Conservation (phyloP, 2,113 vertebrate genomes). For the Nipponia nippon region DNA sequence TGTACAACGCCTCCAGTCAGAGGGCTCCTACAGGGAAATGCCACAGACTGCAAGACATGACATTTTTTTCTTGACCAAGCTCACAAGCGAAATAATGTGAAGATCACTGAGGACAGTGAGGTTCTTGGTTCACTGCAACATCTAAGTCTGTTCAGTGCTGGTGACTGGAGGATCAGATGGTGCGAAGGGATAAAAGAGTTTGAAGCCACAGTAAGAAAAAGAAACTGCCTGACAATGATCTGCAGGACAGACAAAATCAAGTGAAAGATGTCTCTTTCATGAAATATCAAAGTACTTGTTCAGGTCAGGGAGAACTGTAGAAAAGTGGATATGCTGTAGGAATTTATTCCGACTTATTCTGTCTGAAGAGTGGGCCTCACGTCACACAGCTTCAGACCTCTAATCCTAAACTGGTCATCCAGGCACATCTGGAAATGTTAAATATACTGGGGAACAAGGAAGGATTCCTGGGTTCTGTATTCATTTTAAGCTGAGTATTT, state of each 20-base stretch:
- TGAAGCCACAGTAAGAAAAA: neutral
- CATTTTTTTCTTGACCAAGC: neutral
- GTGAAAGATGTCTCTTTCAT: neutral
- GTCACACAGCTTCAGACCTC: neutral
- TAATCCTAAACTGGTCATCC: neutral
- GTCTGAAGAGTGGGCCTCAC: neutral
- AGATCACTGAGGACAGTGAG: neutral
- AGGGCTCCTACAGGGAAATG: neutral
- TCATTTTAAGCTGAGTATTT: constrained; percentile 21
- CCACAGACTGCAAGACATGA: neutral
- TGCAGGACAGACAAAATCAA: neutral
- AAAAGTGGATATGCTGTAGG: neutral
- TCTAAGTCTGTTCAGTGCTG: neutral
- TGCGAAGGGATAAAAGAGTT: neutral
- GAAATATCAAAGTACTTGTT: neutral
- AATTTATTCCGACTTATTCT: neutral
- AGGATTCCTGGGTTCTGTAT: constrained; percentile 30
- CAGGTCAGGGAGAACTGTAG: neutral
- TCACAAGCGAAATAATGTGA: neutral
- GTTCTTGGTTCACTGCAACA: neutral
- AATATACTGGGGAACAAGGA: constrained; percentile 5
- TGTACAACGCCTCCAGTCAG: neutral
- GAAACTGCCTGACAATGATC: neutral
- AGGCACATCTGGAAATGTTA: constrained; percentile 54
- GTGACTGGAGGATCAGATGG: neutral